These are phyloP conservation scores for Lutraria lutraria DNA, from an alignment of 2,888 invertebrate genomes.

Conservation along the genomic window DNA sequence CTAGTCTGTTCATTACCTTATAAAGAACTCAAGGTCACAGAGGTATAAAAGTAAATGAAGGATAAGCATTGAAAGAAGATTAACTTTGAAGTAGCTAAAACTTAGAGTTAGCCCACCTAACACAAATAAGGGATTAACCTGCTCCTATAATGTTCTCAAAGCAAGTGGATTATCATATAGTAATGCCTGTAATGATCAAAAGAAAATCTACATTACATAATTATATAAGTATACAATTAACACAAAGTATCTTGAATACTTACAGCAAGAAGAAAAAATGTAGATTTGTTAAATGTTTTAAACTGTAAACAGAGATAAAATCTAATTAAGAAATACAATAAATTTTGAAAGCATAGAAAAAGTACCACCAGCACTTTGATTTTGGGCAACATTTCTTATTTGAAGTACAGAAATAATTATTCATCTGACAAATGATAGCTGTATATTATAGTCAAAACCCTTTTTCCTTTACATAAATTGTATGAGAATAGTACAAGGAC, in stretches of 20 bases:
- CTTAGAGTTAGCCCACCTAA: background rate
- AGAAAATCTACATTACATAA: background rate
- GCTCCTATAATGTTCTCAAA: background rate
- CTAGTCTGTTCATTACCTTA: background rate
- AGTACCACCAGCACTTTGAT: background rate
- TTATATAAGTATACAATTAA: slow-evolving; percentile 12
- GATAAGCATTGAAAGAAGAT: slow-evolving; percentile 3
- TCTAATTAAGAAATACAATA: background rate
- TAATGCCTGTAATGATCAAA: slow-evolving; percentile 2
- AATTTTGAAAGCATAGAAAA: background rate
- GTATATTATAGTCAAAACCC: too few relatives aligned
- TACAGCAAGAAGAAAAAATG: background rate
- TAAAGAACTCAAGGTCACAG: background rate
- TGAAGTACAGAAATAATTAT: background rate
- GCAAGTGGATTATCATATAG: background rate
- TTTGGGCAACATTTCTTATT: background rate
- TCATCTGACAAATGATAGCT: too few relatives aligned
- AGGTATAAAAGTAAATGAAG: background rate
- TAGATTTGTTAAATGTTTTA: background rate
- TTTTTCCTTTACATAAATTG: too few relatives aligned
- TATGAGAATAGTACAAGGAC: too few relatives aligned
- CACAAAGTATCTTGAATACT: background rate
- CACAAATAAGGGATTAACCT: slow-evolving; percentile 23
- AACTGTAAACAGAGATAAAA: background rate
- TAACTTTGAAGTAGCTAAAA: slow-evolving; percentile 19